Evolutionary conservation across 1,140 invertebrate genomes (phyloP), one percentile per base, ranked within the genome.

Genomic region (Hestina assimilis): DNA sequence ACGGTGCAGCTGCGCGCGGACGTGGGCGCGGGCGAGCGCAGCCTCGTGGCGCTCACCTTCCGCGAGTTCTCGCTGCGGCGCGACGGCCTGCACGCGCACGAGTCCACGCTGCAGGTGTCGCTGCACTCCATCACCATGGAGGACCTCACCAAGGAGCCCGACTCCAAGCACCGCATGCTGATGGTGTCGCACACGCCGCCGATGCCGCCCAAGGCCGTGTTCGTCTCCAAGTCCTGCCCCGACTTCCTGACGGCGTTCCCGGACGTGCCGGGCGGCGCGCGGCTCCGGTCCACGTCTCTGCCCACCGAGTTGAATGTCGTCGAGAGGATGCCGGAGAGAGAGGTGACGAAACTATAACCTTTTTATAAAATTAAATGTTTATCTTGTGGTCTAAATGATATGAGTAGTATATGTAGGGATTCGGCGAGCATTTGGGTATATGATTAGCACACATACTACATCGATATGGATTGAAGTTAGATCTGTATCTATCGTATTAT

Each of bases 71-170:
- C 91, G 14, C 91, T 96, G 6, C 92, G 92, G 11, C 95, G 94
- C 70, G 92, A 94, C 38, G 93, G 93, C 65, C 83, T 90, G 35
- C 91, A 93, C 33, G 76, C 80, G 31, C 90, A 92, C 61, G 92
- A 94, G 83, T 94, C 93, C 12, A 92, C 90, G 33, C 89, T 96
- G 41, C 91, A 95, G 83, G 90, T 92, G 0, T 94, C 94, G 0
- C 85, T 98, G 1, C 91, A 94, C 29, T 96, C 96, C 0, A 90
- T 98, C 0, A 88, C 95, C 1, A 96, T 98, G 94, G 96, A 97
- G 86, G 96, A 98, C 89, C 86, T 97, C 8, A 90, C 95, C 0
- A 93, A 94, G 65, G 91, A 94, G 1, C 89, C 91, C 15, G 92
- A 93, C 15, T 96, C 95, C 0, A 93, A 92, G 52, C 94, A 96